These are phyloP conservation scores for Pseudocheirus occidentalis DNA, from an alignment of 2,797 vertebrate genomes.

Conservation along the genomic window DNA sequence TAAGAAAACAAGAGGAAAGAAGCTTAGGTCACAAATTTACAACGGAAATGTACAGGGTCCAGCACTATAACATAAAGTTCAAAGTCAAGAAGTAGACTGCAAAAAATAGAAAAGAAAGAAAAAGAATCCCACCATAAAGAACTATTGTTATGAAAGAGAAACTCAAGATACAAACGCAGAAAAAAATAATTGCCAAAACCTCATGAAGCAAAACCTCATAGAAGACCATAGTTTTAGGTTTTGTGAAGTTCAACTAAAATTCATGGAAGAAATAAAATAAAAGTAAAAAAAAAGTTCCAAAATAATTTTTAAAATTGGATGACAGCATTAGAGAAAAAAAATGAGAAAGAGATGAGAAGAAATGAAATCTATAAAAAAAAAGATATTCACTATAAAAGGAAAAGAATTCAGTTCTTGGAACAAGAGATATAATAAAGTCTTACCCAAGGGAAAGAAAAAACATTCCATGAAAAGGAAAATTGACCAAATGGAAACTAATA, in stretches of 20 bases:
- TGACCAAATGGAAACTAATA: neutral
- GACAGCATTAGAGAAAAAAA: neutral
- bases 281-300: neutral
- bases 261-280: neutral
- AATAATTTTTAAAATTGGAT: neutral
- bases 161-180: neutral
- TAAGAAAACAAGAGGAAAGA: no score
- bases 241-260: neutral
- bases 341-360: neutral
- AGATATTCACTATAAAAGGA: neutral
- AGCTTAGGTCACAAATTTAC: no score
- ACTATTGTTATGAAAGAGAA: neutral
- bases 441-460: neutral
- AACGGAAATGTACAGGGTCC: no score
- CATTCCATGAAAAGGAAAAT: neutral
- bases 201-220: neutral
- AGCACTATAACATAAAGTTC: no score
- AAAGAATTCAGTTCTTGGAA: neutral
- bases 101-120: no score
- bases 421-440: neutral
- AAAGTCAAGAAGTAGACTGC: no score
- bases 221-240: neutral
- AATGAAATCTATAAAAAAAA: neutral
- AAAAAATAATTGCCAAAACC: neutral
- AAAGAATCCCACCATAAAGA: no score